A percentile compares a stretch with the other conserved stretches of the same genome.
Conservation (phyloP, 35 echinoderm and acorn worm genomes). For the Heliocidaris tuberculata region DNA sequence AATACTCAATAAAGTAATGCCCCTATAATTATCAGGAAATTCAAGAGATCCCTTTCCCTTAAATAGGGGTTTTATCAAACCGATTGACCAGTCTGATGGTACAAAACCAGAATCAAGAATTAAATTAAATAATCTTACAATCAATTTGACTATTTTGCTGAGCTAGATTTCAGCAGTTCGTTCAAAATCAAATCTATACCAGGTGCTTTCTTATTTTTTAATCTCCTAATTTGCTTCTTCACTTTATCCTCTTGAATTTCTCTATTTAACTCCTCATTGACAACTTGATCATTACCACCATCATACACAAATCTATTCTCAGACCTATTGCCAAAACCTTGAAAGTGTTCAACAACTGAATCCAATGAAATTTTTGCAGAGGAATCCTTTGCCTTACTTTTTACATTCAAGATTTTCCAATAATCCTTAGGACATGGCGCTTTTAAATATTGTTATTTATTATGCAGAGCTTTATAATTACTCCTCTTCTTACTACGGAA, state of each 20-base stretch:
- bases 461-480: too few species aligned
- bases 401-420: too few species aligned
- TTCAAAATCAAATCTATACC: slow-evolving; percentile 19
- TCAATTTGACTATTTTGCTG: not conserved
- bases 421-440: too few species aligned
- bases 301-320: not conserved
- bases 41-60: too few species aligned
- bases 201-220: not conserved
- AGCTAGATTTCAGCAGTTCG: slow-evolving; percentile 8
- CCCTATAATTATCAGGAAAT: too few species aligned
- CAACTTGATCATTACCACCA: not conserved
- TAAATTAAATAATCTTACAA: not conserved
- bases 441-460: too few species aligned
- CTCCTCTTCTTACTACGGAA: too few species aligned
- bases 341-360: too few species aligned
- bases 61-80: not conserved
- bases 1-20: too few species aligned
- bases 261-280: not conserved
- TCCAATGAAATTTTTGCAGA: too few species aligned
- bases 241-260: slow-evolving; percentile 16
- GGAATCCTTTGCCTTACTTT: too few species aligned
- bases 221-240: not conserved
- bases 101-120: not conserved
- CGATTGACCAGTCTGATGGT: slow-evolving; percentile 6
- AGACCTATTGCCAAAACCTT: not conserved